Conservation (phyloP, 2,888 invertebrate species). For the Dicyrtomina minuta region DNA sequence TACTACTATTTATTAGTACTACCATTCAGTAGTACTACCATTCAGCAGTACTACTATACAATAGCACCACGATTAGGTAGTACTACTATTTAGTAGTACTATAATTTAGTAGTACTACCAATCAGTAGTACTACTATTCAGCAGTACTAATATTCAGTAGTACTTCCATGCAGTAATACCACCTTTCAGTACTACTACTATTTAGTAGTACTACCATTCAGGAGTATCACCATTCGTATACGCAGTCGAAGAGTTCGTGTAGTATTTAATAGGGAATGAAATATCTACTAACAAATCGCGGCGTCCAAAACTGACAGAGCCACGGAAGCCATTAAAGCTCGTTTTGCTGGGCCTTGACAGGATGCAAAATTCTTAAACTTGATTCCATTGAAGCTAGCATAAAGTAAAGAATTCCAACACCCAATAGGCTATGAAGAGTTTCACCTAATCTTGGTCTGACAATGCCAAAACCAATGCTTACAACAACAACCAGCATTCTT, state of each 20-base stretch:
- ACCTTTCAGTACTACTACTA: no score
- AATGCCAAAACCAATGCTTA: slow-evolving; percentile 92
- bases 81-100: no score
- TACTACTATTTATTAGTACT: no score
- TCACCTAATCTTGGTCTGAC: slow-evolving; percentile 89
- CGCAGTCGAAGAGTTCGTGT: slow-evolving; percentile 83
- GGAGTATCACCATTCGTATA: no score
- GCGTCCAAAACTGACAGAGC: slow-evolving; percentile 83
- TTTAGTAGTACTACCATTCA: no score
- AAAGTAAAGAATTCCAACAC: slow-evolving; percentile 80
- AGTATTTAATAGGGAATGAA: slow-evolving; percentile 82
- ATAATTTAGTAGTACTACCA: no score
- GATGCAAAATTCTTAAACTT: slow-evolving; percentile 71
- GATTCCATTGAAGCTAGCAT: slow-evolving; percentile 82
- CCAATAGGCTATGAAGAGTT: slow-evolving; percentile 82
- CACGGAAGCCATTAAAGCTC: slow-evolving; percentile 74
- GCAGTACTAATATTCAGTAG: no score
- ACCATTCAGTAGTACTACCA: no score
- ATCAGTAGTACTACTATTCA: no score
- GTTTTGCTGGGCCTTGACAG: slow-evolving; percentile 66
- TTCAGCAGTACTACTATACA: no score
- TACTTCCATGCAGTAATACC: no score
- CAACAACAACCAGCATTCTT: slow-evolving; percentile 89
- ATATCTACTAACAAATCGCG: slow-evolving; percentile 93
- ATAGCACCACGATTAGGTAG: no score